Base-by-base conservation (phyloP, 1,140 invertebrate genomes). In the Trichomalopsis sarcophagae region DNA sequence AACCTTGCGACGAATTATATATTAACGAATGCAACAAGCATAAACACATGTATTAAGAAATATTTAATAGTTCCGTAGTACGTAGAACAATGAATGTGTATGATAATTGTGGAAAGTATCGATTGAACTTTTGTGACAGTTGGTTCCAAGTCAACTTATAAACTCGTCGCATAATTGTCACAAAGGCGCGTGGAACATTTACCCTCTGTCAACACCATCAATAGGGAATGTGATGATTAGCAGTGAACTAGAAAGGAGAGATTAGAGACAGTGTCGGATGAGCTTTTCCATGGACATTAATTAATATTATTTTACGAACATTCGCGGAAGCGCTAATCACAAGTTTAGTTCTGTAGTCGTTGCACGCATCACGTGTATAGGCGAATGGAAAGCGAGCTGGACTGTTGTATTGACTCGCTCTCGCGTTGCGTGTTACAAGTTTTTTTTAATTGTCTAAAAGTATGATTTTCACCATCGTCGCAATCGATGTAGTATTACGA, bases 281-380 rank as follows among this genome's bases (percentile, higher is more conserved):
- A 84, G 82, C 76, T 79, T 84, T 79, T 76, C 82, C 82, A 84
- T 84, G 82, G 62, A 83, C 82, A 83, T 77, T 71, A 71, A 71
- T 62, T 62, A 62, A 62, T 71, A 11, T 71, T 30, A 71, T 71
- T 71, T 83, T 68, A 66, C 50, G 21, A 75, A 55, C n/a, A 50
- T 82, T 40, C 55, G 21, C 47, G 69, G 14, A 69, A 80, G 33
- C 33, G 77, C 27, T 62, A 68, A 71, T 44, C 17, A 71, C 33
- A 71, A 81, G 66, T 40, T 21, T 68, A 80, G 10, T 36, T 80
- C 68, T 14, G 7, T 14, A 71, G 30, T 73, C 10, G 33, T 44
- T 69, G 78, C 68, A 6, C 14, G 30, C 2, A 30, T 23, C 36
- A 14, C 1, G 40, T 13, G 6, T 11, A 4, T 23, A 27, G 11